These are phyloP conservation scores for Chaetophractus vellerosus DNA, from an alignment of 2,797 vertebrate genomes.

Conservation along the genomic window DNA sequence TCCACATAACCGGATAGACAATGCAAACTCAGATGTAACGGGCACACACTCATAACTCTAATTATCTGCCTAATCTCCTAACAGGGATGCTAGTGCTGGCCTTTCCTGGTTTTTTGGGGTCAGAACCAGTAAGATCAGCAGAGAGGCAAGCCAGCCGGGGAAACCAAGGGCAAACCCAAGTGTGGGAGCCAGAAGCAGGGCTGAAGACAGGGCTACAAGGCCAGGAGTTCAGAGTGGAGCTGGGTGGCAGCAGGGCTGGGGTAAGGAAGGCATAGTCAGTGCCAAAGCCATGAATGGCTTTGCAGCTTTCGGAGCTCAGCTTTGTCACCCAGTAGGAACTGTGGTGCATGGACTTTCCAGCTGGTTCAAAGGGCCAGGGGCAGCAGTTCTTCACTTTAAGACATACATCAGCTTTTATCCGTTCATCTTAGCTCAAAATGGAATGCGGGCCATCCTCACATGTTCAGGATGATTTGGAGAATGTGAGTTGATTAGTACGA, in stretches of 20 bases:
- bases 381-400: neutral
- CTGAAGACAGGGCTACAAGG: neutral
- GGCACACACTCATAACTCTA: neutral
- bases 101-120: neutral
- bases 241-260: neutral
- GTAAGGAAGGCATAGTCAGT: neutral
- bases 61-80: neutral
- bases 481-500: neutral
- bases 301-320: neutral
- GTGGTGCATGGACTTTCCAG: neutral
- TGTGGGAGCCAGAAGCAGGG: neutral
- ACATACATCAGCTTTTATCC: neutral
- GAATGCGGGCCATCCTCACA: neutral
- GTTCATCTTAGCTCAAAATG: neutral
- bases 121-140: neutral
- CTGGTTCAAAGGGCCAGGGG: neutral
- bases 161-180: neutral
- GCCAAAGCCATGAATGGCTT: neutral
- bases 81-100: neutral
- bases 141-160: neutral
- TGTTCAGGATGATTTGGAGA: neutral
- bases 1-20: conserved; percentile 46
- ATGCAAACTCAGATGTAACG: neutral
- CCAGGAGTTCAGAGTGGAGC: fast-evolving
- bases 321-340: neutral